Evolutionary conservation across 2,113 vertebrate species (phyloP).

Genomic region (Athene noctua): DNA sequence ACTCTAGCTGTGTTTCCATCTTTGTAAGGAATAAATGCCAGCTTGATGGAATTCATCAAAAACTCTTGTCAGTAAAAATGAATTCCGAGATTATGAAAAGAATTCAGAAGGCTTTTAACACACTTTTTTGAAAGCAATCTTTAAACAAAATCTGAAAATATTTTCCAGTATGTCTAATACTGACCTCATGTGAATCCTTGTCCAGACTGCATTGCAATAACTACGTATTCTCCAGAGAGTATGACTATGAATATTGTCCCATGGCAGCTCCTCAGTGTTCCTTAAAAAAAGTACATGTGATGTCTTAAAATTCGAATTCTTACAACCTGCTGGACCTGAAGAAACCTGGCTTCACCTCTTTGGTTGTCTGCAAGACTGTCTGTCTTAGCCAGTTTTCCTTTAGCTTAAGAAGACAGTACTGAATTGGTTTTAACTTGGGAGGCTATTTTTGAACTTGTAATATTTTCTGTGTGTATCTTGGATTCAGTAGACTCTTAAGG

Average conservation of each 20-base stretch:
- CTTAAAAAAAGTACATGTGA: not conserved
- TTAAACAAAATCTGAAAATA: not conserved
- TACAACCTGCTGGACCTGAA: not conserved
- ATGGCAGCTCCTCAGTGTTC: not conserved
- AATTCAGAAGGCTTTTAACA: not conserved
- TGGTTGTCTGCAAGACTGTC: not conserved
- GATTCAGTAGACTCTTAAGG: not conserved
- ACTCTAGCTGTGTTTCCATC: not conserved
- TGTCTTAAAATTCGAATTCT: not conserved
- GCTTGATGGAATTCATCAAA: not conserved
- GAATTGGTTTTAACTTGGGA: not conserved
- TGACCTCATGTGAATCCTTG: not conserved
- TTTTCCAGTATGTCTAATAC: not conserved
- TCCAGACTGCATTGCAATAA: not conserved
- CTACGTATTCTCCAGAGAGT: not conserved
- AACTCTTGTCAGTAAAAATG: not conserved
- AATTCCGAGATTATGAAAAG: not conserved
- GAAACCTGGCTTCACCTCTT: not conserved
- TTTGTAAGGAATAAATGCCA: not conserved
- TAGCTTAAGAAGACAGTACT: not conserved
- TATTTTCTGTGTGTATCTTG: not conserved
- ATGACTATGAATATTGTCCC: not conserved
- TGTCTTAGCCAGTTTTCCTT: not conserved
- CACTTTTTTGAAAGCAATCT: not conserved
- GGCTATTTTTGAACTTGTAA: not conserved